phyloP scores from a whole-genome alignment of 2,113 vertebrate genomes.

The Cavia aperea region DNA sequence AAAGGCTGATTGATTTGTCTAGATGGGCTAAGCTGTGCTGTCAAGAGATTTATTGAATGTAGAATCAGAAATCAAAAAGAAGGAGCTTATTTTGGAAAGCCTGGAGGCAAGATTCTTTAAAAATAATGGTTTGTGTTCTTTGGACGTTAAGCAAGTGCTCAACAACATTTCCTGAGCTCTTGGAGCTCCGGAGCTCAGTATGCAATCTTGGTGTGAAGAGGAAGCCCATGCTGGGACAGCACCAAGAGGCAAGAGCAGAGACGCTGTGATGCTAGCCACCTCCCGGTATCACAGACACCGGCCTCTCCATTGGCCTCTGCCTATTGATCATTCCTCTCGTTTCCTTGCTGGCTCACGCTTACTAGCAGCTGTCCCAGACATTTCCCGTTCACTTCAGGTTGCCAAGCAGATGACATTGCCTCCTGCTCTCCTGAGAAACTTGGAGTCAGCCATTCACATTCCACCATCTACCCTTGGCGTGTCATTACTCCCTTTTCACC shows the following conservation, averaged over 20 bases:
- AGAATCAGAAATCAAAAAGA: constrained; percentile 50
- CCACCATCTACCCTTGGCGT: neutral
- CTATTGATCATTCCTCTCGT: neutral
- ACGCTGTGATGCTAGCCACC: neutral
- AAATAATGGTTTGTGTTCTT: constrained; percentile 22
- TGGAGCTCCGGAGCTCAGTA: neutral
- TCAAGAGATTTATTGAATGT: constrained; percentile 50
- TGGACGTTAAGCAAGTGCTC: neutral
- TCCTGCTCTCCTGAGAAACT: constrained; percentile 34
- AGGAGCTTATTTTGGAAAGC: constrained; percentile 62
- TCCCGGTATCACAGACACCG: neutral
- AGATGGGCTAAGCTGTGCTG: constrained; percentile 61
- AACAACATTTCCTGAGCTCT: neutral
- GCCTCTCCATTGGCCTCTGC: neutral
- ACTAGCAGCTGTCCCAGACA: neutral
- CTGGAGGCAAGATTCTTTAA: constrained; percentile 55
- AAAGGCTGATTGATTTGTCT: constrained; percentile 62
- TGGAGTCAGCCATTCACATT: neutral
- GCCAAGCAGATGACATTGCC: constrained; percentile 1
- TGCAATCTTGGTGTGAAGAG: neutral
- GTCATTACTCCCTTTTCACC: neutral
- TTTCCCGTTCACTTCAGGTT: constrained; percentile 12
- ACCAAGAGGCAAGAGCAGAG: neutral
- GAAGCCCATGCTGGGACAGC: neutral
- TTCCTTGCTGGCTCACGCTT: constrained; percentile 3